Evolutionary conservation across 2,113 vertebrate species (phyloP).

Genomic region (Xenopus borealis): DNA sequence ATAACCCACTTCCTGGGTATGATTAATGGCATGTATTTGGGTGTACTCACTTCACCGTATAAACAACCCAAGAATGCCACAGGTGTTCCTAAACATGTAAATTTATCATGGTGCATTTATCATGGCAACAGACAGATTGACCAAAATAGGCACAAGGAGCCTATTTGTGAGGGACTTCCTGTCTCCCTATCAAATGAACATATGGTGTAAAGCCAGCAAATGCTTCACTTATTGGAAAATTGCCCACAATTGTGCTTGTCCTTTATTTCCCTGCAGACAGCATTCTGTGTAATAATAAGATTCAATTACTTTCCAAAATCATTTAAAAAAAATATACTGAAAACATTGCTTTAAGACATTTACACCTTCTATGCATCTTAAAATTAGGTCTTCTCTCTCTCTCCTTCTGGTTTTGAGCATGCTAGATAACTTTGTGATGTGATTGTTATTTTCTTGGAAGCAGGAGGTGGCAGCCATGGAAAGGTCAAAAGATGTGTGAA

Average conservation of each 20-base stretch:
- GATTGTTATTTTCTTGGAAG: conserved; percentile 19
- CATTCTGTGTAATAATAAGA: too few relatives aligned
- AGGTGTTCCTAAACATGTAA: background rate
- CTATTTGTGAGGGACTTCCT: background rate
- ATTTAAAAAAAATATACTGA: too few relatives aligned
- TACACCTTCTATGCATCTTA: too few relatives aligned
- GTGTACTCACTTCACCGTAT: too few relatives aligned
- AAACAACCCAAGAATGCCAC: too few relatives aligned
- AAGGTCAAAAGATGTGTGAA: conserved; percentile 35
- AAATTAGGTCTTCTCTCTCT: too few relatives aligned
- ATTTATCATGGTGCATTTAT: background rate
- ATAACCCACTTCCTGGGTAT: too few relatives aligned
- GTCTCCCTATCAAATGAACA: background rate
- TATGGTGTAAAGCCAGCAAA: background rate
- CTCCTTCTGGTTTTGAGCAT: too few relatives aligned
- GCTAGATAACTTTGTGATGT: background rate
- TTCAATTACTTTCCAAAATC: too few relatives aligned
- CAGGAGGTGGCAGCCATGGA: conserved; percentile 29
- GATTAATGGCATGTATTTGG: too few relatives aligned
- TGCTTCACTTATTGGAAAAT: background rate
- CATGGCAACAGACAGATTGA: background rate
- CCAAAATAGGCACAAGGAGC: background rate
- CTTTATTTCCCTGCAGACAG: too few relatives aligned
- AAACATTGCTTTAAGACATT: too few relatives aligned
- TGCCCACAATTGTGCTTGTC: background rate